Evolutionary conservation across 2,888 invertebrate species (phyloP), one percentile per base, ranked within the genome.

Genomic region (Tillus elongatus): DNA sequence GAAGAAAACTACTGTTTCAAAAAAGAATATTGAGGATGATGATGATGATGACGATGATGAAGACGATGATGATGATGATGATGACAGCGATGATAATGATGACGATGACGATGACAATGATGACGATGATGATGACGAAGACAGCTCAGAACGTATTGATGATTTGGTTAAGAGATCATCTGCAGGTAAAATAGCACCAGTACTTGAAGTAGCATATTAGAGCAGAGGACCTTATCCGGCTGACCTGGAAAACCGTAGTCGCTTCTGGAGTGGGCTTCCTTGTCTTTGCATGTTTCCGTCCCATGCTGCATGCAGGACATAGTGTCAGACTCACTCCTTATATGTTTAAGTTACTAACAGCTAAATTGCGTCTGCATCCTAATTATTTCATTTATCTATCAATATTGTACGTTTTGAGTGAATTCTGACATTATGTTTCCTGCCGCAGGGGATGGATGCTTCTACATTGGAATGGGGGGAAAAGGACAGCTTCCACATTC

Each of bases 361-460:
- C 54, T 53, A 45, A 49, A 52, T 35, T 37, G 35, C 35, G 39
- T 43, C 27, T 46, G 53, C 54, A n/a, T 50, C 41, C 47, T 49
- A 47, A 52, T 54, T 45, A 41, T 41, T 31, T 33, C 40, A 38
- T 27, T 36, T 31, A 36, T 14, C 54, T 62, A 63, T 60, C 53
- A 55, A 60, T 59, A 54, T 58, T 58, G 51, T 64, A 40, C 42
- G 35, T 52, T 44, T 49, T 46, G 54, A 49, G 59, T 57, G 55
- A 69, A 72, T 75, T 77, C 80, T 77, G 74, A 78, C 76, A 79
- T 73, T 76, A 73, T 84, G 83, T 86, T 84, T 85, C 82, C 82
- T 82, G 77, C 79, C 80, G 84, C 86, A 89, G 89, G 88, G 83
- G 88, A 88, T 82, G 87, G 87, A 79, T 89, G 89, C 82, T 88